Evolutionary conservation across 2,888 invertebrate genomes (phyloP).

Genomic region (Mellilla xanthometata): DNA sequence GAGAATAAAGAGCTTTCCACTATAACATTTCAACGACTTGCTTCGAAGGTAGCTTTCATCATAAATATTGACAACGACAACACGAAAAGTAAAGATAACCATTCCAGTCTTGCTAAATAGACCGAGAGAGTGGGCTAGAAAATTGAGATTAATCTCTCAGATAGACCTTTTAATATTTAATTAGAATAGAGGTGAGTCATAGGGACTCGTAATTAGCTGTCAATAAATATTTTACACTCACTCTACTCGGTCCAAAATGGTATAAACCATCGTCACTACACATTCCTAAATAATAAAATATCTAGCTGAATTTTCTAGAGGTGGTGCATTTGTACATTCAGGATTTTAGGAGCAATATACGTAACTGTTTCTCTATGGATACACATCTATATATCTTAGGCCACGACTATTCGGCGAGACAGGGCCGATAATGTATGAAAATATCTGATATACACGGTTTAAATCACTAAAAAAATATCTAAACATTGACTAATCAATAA

Average conservation of each 20-base stretch:
- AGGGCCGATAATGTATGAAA: constrained; percentile 22
- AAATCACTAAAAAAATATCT: constrained; percentile 56
- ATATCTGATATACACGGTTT: constrained; percentile 34
- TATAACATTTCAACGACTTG: too few relatives aligned
- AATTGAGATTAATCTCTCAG: background rate
- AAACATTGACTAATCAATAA: constrained; percentile 64
- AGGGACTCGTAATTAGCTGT: background rate
- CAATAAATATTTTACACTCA: background rate
- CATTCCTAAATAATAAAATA: constrained; percentile 49
- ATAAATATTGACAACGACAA: constrained; percentile 23
- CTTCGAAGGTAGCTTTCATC: constrained; percentile 24
- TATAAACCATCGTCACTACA: constrained; percentile 43
- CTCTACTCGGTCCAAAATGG: constrained; percentile 35
- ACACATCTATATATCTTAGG: constrained; percentile 21
- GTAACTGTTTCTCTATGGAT: constrained; percentile 18
- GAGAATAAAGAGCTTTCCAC: background rate
- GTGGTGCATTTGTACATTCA: constrained; percentile 73
- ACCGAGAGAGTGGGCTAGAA: constrained; percentile 14
- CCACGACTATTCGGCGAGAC: constrained; percentile 20
- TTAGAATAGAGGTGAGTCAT: too few relatives aligned
- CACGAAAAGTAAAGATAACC: constrained; percentile 41
- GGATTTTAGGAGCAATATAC: constrained; percentile 64
- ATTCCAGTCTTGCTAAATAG: constrained; percentile 49
- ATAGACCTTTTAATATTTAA: background rate
- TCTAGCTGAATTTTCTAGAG: constrained; percentile 59